Conservation (phyloP, 2,888 invertebrate genomes). For the Salpingus planirostris region DNA sequence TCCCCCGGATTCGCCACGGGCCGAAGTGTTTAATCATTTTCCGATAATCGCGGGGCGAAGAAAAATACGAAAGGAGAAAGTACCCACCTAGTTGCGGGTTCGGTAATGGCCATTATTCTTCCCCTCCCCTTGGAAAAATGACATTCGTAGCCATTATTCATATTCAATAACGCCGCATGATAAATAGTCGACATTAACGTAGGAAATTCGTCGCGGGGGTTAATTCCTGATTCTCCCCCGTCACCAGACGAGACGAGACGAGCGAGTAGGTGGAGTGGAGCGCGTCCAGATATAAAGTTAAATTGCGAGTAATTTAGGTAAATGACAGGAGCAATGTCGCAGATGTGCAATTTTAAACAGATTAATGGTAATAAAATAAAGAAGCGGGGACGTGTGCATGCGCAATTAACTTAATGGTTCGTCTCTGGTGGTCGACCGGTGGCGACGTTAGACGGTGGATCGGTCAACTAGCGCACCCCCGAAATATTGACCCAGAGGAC, state of each 20-base stretch:
- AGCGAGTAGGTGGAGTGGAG: no score
- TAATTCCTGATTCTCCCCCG: conserved; percentile 6
- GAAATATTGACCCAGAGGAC: conserved; percentile 31
- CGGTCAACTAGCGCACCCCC: conserved; percentile 25
- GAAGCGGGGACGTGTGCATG: conserved; percentile 23
- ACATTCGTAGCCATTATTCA: conserved; percentile 23
- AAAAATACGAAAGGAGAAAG: neutral
- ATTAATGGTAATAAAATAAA: conserved; percentile 22
- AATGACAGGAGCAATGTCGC: conserved; percentile 24
- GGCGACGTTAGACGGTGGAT: conserved; percentile 14
- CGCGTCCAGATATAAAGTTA: conserved; percentile 12
- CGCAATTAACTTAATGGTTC: conserved; percentile 26
- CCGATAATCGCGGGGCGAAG: conserved; percentile 16
- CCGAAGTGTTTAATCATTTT: conserved; percentile 20
- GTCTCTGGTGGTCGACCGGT: conserved; percentile 14
- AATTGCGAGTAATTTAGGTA: conserved; percentile 23
- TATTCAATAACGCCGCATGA: conserved; percentile 19
- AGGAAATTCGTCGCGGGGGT: conserved; percentile 9
- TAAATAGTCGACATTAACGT: conserved; percentile 12
- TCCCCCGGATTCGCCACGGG: no score
- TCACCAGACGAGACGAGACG: no score
- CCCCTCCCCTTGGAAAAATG: conserved; percentile 20
- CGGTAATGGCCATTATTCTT: conserved; percentile 17
- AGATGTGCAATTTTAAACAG: conserved; percentile 28
- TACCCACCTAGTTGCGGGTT: neutral